These are phyloP conservation scores for Phymastichus coffea DNA, from an alignment of 1,140 invertebrate species.

Conservation along the genomic window DNA sequence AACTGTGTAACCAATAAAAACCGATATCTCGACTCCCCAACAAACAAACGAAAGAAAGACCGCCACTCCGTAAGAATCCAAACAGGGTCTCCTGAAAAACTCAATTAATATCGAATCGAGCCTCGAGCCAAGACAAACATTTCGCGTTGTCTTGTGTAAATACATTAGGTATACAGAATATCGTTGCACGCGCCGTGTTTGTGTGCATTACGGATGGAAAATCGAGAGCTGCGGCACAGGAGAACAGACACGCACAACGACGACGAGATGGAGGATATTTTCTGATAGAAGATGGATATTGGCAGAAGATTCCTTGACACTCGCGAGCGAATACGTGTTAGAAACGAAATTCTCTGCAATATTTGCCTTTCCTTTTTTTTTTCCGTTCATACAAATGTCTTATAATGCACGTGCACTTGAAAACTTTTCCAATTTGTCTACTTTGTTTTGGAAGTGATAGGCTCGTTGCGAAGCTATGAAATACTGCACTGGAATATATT, in stretches of 20 bases:
- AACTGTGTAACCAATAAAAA: not conserved
- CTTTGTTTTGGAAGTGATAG: not conserved
- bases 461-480: conserved; percentile 1
- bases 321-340: no score
- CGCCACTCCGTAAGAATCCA: not conserved
- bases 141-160: conserved; percentile 39
- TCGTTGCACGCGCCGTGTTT: no score
- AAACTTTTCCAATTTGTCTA: conserved; percentile 17
- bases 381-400: no score
- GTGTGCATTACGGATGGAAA: no score
- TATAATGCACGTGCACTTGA: no score
- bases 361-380: no score
- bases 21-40: no score
- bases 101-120: conserved; percentile 25
- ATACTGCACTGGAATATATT: conserved; percentile 5
- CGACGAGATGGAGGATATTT: not conserved
- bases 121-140: conserved; percentile 9
- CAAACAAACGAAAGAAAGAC: no score
- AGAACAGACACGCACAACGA: conserved; percentile 1
- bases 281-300: not conserved
- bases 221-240: no score
- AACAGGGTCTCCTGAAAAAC: conserved; percentile 8
- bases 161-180: conserved; percentile 44
- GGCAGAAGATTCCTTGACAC: not conserved
- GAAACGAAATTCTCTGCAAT: no score